Conservation (phyloP, 2,113 vertebrate species). For the Piliocolobus tephrosceles region DNA sequence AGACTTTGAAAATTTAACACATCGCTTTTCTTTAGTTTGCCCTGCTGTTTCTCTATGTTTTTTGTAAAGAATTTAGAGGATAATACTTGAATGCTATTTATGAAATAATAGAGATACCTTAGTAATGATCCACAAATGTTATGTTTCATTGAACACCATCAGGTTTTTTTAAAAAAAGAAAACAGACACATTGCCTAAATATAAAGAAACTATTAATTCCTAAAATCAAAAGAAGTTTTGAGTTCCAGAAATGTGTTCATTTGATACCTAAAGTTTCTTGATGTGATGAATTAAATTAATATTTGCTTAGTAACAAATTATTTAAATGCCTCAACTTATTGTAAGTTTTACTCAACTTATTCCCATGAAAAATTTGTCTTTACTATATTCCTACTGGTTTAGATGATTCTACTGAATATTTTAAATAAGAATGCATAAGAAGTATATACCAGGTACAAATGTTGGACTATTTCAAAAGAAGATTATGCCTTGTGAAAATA, state of each 20-base stretch:
- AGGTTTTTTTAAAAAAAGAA: neutral
- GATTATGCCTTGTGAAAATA: neutral
- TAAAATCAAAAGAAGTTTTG: neutral
- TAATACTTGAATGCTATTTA: neutral
- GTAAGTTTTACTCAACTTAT: neutral
- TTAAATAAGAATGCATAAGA: neutral
- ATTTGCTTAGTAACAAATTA: neutral
- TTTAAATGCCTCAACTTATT: neutral
- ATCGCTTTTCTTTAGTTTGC: neutral
- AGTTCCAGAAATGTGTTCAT: neutral
- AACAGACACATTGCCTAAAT: neutral
- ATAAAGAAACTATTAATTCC: neutral
- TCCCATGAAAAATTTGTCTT: neutral
- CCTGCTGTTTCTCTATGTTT: neutral
- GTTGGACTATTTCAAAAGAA: neutral
- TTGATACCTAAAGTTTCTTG: neutral
- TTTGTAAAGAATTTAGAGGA: neutral
- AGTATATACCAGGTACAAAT: neutral
- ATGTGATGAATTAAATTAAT: neutral
- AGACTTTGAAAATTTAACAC: conserved; percentile 33
- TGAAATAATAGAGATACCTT: neutral
- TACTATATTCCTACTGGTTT: neutral
- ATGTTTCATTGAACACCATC: neutral
- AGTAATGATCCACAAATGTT: neutral
- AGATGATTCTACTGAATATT: neutral